Base-by-base conservation (phyloP, 2,797 vertebrate genomes). In the Acanthurus lineatus region DNA sequence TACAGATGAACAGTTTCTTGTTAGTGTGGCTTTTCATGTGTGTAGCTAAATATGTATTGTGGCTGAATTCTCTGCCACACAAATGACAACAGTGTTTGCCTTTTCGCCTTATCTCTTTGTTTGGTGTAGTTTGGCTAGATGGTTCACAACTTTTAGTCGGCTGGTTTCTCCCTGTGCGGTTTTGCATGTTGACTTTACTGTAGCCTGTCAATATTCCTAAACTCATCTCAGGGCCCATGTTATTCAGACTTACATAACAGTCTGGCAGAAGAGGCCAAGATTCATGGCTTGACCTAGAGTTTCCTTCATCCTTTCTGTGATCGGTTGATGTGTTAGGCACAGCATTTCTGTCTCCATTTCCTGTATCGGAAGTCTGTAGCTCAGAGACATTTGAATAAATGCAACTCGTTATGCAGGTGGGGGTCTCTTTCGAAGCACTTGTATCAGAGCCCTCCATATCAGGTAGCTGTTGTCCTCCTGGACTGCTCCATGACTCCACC, bases 41-140 rank as follows among this genome's bases (percentile, higher is more conserved):
- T 11, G 35, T 38, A 10, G 32, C 44, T 22, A 76, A 44, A 51
- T 76, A 73, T 49, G 61, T 5, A 7, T 22, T 67, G 35, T 62
- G 68, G 56, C 32, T 76, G 44, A 76, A 76, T 45, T 72, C 56
- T 76, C 70, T 53, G 28, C 60, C 72, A 42, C 61, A 79, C 28
- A 52, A 44, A 0, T 16, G 35, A 42, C 77, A 81, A 42, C 32
- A 49, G 56, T 56, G 56, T 22, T 49, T 61, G 17, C n/a, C 32
- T 59, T 32, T 53, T n/a, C 38, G 56, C 9, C 44, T 35, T 49
- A 28, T 22, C 14, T 56, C 22, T 9, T 32, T 61, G 20, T 67
- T 32, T 42, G 57, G 17, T 49, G 53, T 15, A 48, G 66, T 22
- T 40, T 17, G 48, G 19, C 28, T 60, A 44, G 10, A 28, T 28